phyloP scores from a whole-genome alignment of 2,797 vertebrate genomes.

The Lerista edwardsae region DNA sequence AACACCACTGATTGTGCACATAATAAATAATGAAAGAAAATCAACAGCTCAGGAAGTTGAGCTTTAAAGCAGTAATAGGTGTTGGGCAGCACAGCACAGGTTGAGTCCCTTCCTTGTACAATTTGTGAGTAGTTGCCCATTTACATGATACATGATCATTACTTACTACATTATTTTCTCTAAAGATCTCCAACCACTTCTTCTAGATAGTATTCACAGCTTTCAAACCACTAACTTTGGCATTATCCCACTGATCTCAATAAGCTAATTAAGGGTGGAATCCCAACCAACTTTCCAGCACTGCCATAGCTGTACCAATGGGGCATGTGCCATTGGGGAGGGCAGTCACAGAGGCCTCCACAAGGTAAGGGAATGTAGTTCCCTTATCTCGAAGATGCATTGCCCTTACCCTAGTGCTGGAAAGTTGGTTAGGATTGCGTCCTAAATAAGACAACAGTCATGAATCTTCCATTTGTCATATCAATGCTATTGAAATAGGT shows the following conservation, averaged over 20 bases:
- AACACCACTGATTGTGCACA: too few species aligned
- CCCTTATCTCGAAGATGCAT: too few species aligned
- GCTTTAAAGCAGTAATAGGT: background rate
- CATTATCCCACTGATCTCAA: background rate
- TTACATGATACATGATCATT: background rate
- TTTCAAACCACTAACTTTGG: background rate
- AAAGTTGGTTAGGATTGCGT: too few species aligned
- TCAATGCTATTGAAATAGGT: background rate
- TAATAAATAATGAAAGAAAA: background rate
- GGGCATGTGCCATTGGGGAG: too few species aligned
- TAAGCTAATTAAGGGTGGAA: background rate
- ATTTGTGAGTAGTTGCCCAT: background rate
- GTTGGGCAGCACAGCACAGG: background rate
- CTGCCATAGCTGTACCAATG: too few species aligned
- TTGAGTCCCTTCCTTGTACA: background rate
- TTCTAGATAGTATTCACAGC: too few species aligned
- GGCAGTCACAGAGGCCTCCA: too few species aligned
- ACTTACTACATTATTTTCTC: background rate
- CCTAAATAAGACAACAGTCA: background rate
- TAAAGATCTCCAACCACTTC: background rate
- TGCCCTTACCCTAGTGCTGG: too few species aligned
- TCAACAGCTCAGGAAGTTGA: background rate
- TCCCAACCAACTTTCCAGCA: too few species aligned
- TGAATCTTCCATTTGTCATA: background rate
- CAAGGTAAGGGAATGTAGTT: too few species aligned